Base-by-base conservation (phyloP, 2,888 invertebrate species). In the Coenonympha arcania region DNA sequence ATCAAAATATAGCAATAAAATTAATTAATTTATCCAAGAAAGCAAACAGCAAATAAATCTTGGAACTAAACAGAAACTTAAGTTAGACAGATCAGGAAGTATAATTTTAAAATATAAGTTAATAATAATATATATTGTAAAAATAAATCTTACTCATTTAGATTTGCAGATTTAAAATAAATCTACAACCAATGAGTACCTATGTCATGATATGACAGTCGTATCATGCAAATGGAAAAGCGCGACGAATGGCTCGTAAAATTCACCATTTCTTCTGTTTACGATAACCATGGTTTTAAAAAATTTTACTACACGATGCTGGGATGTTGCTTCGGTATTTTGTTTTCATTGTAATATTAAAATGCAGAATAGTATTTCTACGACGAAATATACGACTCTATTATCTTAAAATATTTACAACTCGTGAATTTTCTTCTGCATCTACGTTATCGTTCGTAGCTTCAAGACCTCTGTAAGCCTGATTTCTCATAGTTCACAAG, bases 261-360 rank as follows among this genome's bases (percentile, higher is more conserved):
- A 57, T 71, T 71, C 62, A 76, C 76, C 79, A 81, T 84, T 80
- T 79, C 78, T 82, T 83, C 76, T 76, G 78, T 84, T 81, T 81
- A 82, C 82, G 81, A 84, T 83, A 80, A 79, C 75, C 73, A 73
- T 67, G 73, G 75, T 79, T 82, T 82, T 80, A 77, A 76, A 79
- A 71, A 77, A 75, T 73, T 80, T 82, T 81, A 82, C 76, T 68
- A 72, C 67, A 58, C 65, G 68, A 61, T 63, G 59, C 58, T 65
- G 71, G 65, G 62, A 65, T 65, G 67, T 63, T 60, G 61, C 61
- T 59, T 53, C 57, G 51, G 50, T 57, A 62, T 52, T 43, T 62
- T 58, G 47, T 52, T 55, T 31, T 55, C 48, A 40, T 50, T 34
- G 55, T 56, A 48, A 36, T 57, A 50, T 46, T 39, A 43, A 46